These are phyloP conservation scores for Tortrix viridana DNA, from an alignment of 2,888 invertebrate genomes.

Conservation along the genomic window DNA sequence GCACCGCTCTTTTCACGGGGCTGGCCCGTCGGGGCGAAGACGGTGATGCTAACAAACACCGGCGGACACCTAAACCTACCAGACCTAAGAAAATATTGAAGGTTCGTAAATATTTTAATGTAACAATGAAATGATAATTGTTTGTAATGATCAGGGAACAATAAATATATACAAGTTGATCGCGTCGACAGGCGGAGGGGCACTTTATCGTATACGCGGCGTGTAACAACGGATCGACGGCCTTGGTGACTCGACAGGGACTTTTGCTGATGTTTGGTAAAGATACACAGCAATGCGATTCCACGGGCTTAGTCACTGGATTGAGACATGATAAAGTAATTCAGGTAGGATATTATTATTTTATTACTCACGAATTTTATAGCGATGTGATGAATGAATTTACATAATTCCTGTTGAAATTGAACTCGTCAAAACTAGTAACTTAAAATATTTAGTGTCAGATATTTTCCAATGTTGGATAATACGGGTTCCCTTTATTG, in stretches of 20 bases:
- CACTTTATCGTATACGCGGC: constrained; percentile 92
- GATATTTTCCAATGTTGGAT: too few species aligned
- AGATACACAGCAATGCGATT: constrained; percentile 93
- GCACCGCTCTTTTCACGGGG: constrained; percentile 91
- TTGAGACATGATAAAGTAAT: constrained; percentile 89
- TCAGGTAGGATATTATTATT: constrained; percentile 64
- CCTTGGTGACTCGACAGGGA: constrained; percentile 95
- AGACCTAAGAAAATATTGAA: constrained; percentile 97
- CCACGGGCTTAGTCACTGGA: constrained; percentile 89
- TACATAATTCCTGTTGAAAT: too few species aligned
- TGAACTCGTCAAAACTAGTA: too few species aligned
- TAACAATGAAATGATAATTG: too few species aligned
- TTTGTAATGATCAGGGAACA: too few species aligned
- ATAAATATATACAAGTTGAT: too few species aligned
- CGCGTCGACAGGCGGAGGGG: constrained; percentile 85
- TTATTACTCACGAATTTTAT: too few species aligned
- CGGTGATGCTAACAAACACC: constrained; percentile 91
- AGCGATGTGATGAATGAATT: too few species aligned
- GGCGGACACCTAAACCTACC: constrained; percentile 94
- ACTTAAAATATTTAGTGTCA: too few species aligned
- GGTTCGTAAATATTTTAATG: constrained; percentile 64
- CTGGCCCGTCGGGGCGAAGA: constrained; percentile 96
- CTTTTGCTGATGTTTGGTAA: constrained; percentile 97
- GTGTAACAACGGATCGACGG: constrained; percentile 97
- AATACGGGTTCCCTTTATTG: too few species aligned